phyloP scores from a whole-genome alignment of 2,113 vertebrate genomes.

The Ciconia boyciana region DNA sequence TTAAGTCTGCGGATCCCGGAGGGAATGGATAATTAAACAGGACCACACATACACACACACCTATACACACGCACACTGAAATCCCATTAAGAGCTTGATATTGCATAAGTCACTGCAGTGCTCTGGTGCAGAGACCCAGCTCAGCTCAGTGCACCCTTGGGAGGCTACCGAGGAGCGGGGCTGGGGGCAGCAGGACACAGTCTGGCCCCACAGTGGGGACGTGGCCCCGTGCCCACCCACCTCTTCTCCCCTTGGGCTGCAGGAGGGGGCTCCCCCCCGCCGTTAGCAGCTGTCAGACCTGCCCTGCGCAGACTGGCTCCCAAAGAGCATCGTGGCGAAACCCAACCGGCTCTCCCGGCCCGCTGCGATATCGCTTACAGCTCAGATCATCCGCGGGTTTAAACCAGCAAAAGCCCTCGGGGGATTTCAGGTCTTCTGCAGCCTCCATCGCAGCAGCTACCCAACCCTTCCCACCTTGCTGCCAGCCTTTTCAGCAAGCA shows the following conservation, averaged over 20 bases:
- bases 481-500: background rate
- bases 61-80: background rate
- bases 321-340: background rate
- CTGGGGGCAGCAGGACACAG: background rate
- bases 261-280: background rate
- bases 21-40: background rate
- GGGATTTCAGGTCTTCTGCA: background rate
- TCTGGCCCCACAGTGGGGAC: background rate
- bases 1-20: background rate
- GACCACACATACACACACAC: background rate
- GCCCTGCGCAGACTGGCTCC: background rate
- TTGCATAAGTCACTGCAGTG: background rate
- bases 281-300: background rate
- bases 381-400: rapidly evolving
- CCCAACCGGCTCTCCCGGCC: rapidly evolving
- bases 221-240: background rate
- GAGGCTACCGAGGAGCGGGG: background rate
- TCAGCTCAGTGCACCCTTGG: background rate
- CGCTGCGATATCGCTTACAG: background rate
- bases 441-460: background rate
- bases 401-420: background rate
- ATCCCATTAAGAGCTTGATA: background rate
- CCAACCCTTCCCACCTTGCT: background rate
- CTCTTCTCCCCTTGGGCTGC: background rate
- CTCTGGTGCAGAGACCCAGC: background rate